Evolutionary conservation across 2,888 invertebrate species (phyloP), one percentile per base, ranked within the genome.

Genomic region (Allolobophora icterica): DNA sequence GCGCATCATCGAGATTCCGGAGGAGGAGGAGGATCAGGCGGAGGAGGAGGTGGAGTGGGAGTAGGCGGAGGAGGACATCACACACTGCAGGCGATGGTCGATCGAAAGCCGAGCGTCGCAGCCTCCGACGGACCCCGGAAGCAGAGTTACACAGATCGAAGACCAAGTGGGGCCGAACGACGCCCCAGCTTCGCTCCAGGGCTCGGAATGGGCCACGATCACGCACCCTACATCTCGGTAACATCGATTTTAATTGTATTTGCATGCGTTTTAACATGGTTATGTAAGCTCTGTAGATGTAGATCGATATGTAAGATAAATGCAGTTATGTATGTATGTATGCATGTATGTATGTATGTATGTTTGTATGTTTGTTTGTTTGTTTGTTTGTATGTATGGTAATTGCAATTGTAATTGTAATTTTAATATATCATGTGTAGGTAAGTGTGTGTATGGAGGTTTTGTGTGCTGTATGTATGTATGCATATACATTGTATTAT

Each of bases 151-250:
- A 0, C 87, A 15, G 87, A 87, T 19, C 87, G 87, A 87, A 34
- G 87, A 87, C 38, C 87, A 38, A 87, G 87, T 38, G 87, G 87
- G 35, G 87, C 87, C 19, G 87, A 87, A 34, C 87, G 87, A 38
- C 87, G 87, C 35, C 87, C 87, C 35, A 87, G 87, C 87, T 87
- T n/a, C 87, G 87, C 38, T 19, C 87, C 34, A 38, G 87, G 35
- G 35, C 35, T 34, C 35, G 87, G 87, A 38, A 35, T 87, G 35
- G 38, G 87, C 24, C 87, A 87, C 34, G 87, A 87, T 35, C 87
- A 87, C 38, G 35, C 34, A 24, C 87, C 87, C 24, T 38, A 35
- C 35, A 87, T 87, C 87, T 87, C 87, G 87, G 87, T 87, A 87
- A 35, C 34, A 87, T 87, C 34, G 8, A 21, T 87, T 6, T 8